A percentile compares a stretch with the other conserved stretches of the same genome.
phyloP scores from a whole-genome alignment of 2,888 invertebrate species.

The Sussaba pulchella region DNA sequence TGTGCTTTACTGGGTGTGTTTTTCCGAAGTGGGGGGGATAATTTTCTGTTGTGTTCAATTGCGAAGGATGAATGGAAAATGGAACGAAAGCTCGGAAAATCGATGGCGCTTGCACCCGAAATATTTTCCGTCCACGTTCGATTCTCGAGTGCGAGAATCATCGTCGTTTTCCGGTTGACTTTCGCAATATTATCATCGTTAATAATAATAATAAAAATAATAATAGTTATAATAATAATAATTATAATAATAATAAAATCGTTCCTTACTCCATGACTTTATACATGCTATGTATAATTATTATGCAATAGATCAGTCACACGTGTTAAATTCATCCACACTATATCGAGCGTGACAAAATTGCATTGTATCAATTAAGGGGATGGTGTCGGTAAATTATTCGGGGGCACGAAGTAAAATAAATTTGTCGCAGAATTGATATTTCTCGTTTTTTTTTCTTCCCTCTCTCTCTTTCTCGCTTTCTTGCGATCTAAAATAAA shows the following conservation, averaged over 20 bases:
- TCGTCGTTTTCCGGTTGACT: conserved; percentile 77
- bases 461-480: conserved; percentile 53
- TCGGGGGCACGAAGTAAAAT: conserved; percentile 54
- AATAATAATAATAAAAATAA: conserved; percentile 83
- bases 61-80: conserved; percentile 27
- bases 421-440: conserved; percentile 48
- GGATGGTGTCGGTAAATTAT: conserved; percentile 58
- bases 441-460: conserved; percentile 45
- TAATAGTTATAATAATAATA: too few species aligned
- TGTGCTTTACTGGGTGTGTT: conserved; percentile 30
- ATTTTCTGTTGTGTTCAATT: conserved; percentile 38
- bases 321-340: conserved; percentile 81
- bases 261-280: conserved; percentile 83
- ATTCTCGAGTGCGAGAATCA: conserved; percentile 78
- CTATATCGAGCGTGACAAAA: conserved; percentile 76
- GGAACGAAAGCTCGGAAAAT: conserved; percentile 44
- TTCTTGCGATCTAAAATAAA: conserved; percentile 55
- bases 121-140: conserved; percentile 75
- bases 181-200: conserved; percentile 81
- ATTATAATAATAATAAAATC: conserved; percentile 24
- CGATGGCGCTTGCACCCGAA: conserved; percentile 48
- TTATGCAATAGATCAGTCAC: conserved; percentile 82
- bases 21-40: background rate
- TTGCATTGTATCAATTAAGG: conserved; percentile 73
- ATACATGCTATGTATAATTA: conserved; percentile 84